These are phyloP conservation scores for Babylonia areolata DNA, from an alignment of 1,140 invertebrate species.

Conservation along the genomic window DNA sequence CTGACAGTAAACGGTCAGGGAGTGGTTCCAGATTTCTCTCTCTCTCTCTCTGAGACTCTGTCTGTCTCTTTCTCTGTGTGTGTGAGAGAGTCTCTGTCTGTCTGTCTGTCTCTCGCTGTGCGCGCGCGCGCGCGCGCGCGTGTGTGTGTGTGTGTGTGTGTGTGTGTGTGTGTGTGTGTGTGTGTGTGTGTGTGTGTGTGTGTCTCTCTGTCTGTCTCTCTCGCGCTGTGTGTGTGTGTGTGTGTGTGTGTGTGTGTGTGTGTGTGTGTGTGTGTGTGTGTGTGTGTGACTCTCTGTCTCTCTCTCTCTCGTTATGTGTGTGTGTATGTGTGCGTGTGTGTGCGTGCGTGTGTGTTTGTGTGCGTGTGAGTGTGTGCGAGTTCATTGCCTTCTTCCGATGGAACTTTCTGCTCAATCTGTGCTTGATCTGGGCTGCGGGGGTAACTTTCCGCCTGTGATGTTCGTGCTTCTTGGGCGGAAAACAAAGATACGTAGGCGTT, in stretches of 20 bases:
- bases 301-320: background rate
- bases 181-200: slow-evolving; percentile 6
- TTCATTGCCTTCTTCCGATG: background rate
- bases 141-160: background rate
- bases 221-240: slow-evolving; percentile 23
- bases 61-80: background rate
- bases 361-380: background rate
- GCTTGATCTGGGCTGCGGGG: too few relatives aligned
- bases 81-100: background rate
- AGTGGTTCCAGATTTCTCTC: too few relatives aligned
- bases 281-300: background rate
- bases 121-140: background rate
- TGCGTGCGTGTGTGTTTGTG: background rate
- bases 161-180: background rate
- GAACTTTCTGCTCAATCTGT: too few relatives aligned
- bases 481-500: too few relatives aligned
- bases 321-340: slow-evolving; percentile 1
- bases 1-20: too few relatives aligned
- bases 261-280: slow-evolving; percentile 19
- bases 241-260: slow-evolving; percentile 14
- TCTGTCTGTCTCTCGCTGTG: background rate
- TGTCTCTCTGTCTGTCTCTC: background rate
- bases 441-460: too few relatives aligned
- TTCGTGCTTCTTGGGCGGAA: too few relatives aligned
- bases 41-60: too few relatives aligned